Base-by-base conservation (phyloP, 2,888 invertebrate species). In the Sepioteuthis lessoniana region DNA sequence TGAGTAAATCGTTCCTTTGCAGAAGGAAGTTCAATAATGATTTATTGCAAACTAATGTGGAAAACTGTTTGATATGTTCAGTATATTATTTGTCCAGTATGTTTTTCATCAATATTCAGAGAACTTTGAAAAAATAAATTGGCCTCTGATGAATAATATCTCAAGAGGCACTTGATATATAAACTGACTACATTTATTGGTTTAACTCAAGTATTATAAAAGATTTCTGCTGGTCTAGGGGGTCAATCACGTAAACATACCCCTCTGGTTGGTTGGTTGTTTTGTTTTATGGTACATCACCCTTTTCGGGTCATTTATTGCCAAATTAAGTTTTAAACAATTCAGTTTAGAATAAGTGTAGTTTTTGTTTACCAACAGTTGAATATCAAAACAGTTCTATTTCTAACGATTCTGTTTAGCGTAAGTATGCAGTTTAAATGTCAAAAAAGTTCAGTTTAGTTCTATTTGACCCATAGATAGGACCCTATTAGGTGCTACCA, bases 1-100 rank as follows among this genome's bases (percentile, higher is more conserved):
- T 60, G 60, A 8, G 0, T 31, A 1, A 3, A 31, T 60, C 76
- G 7, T 0, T 76, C 31, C n/a, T 76, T 76, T 76, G 76, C 31
- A 76, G 76, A 76, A 31, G 13, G 76, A 76, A 76, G 31, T 76
- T 76, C 76, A 76, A 76, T 76, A 31, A 13, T 28, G 28, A 76
- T 76, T 76, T 76, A 76, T 76, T 76, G 28, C 76, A n/a, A n/a
- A n/a, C 76, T 76, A 76, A 76, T n/a, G 76, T 76, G 76, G 76
- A 76, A 76, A 31, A 31, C 28, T 0, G 31, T 76, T 76, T 76
- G 31, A 76, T 76, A 76, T 76, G 76, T 76, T 76, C 76, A 31
- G 31, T 31, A 76, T n/a, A 76, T 28, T n/a, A 10, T 31, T 60
- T 60, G 76, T 76, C n/a, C 28, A 4, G 31, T 76, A n/a, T 31